Conservation (phyloP, 2,797 vertebrate species). For the Microcaecilia unicolor region DNA sequence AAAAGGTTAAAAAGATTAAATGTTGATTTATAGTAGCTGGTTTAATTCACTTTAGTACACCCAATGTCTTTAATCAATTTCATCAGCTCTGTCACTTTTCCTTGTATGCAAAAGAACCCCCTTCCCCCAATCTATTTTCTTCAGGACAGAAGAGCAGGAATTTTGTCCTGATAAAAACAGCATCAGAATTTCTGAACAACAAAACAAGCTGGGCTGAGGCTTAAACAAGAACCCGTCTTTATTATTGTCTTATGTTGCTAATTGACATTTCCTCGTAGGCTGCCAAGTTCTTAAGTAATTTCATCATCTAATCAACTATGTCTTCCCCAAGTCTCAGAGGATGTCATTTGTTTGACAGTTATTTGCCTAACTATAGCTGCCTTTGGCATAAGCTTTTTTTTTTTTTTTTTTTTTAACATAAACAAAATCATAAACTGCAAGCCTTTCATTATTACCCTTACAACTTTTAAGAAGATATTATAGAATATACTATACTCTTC, state of each 20-base stretch:
- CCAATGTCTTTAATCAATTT: no score
- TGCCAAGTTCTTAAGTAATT: background rate
- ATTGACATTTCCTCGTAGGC: background rate
- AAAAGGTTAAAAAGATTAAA: no score
- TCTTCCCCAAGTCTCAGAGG: background rate
- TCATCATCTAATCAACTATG: background rate
- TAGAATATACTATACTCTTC: no score
- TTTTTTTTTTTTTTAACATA: no score
- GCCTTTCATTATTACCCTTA: no score
- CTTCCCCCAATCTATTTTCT: background rate
- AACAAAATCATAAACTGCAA: no score
- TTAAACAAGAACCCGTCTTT: background rate
- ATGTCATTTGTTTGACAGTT: no score
- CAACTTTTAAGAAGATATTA: no score
- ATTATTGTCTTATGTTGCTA: constrained; percentile 1
- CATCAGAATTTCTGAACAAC: background rate
- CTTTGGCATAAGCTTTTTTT: background rate
- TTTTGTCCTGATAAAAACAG: background rate
- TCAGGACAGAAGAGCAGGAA: background rate
- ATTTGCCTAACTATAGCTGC: background rate
- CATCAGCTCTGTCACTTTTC: no score
- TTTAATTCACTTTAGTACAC: no score
- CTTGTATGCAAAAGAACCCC: background rate
- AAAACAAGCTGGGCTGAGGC: background rate
- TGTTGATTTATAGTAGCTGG: no score